Evolutionary conservation across 30 jellyfish, hydroid and myxozoan genomes (phyloP).

Genomic region (Chrysaora quinquecirrha): DNA sequence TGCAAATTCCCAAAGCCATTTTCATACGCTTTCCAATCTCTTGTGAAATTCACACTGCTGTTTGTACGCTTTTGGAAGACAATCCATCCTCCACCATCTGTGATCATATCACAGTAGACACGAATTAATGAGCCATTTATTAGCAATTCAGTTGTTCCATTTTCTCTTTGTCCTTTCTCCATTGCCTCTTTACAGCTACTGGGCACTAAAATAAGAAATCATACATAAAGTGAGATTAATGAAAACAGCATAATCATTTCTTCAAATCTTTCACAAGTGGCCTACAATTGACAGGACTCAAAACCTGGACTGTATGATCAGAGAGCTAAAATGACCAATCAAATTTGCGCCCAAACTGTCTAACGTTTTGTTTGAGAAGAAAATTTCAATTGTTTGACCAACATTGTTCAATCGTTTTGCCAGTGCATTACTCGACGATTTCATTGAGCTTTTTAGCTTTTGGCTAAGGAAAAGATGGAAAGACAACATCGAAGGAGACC

Average conservation of each 20-base stretch:
- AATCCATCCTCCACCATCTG: conserved; percentile 68
- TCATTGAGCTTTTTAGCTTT: too few species aligned
- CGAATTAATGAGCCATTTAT: background rate
- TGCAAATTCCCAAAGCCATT: conserved; percentile 45
- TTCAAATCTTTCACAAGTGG: too few species aligned
- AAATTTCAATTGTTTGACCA: too few species aligned
- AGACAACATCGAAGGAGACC: background rate
- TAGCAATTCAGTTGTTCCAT: background rate
- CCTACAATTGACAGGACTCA: too few species aligned
- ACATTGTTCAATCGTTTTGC: too few species aligned
- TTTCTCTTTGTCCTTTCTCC: background rate
- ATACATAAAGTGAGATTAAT: too few species aligned
- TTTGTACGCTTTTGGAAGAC: conserved; percentile 38
- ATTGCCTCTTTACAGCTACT: background rate
- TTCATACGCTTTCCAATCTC: conserved; percentile 38
- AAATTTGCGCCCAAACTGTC: too few species aligned
- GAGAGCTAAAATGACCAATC: background rate
- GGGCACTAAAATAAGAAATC: background rate
- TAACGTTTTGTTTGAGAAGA: too few species aligned
- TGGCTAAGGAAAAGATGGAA: too few species aligned
- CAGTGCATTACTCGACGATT: too few species aligned
- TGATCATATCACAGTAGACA: conserved; percentile 41
- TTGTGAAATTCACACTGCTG: conserved; percentile 30
- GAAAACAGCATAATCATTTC: background rate
- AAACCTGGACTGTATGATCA: too few species aligned